phyloP scores from a whole-genome alignment of 2,797 vertebrate genomes.

The Nannoperca australis region DNA sequence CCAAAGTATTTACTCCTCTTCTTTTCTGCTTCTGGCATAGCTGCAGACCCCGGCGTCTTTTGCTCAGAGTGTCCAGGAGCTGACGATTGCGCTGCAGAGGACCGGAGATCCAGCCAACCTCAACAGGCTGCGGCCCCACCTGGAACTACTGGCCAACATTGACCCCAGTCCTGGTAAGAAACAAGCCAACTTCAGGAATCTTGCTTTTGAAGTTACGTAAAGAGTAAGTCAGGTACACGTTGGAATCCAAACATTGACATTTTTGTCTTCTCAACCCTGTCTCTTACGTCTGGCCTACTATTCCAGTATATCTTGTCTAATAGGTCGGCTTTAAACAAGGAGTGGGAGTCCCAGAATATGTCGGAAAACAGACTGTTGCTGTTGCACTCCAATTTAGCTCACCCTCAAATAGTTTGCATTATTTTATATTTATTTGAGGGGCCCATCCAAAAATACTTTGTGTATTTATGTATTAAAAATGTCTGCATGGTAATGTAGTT shows the following conservation, averaged over 20 bases:
- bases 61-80: constrained; percentile 98
- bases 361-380: not conserved
- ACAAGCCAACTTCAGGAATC: not conserved
- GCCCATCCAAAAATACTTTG: not conserved
- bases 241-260: constrained; percentile 6
- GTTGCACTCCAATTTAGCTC: not conserved
- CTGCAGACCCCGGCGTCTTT: constrained; percentile 99
- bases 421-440: not conserved
- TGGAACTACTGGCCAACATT: constrained; percentile 97
- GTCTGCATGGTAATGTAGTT: not conserved
- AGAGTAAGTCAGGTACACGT: not conserved
- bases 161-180: constrained; percentile 96
- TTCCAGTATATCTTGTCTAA: constrained; percentile 4
- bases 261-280: not conserved
- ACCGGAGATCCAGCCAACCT: constrained; percentile 99
- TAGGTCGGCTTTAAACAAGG: not conserved
- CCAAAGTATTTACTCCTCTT: not conserved
- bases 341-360: not conserved
- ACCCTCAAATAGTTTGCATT: not conserved
- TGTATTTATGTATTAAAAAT: not conserved
- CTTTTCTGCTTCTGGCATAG: constrained; percentile 73
- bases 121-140: constrained; percentile 95
- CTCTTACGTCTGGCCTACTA: too few species aligned
- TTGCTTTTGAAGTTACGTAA: not conserved
- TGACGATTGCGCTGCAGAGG: constrained; percentile 98